Evolutionary conservation across 2,113 vertebrate species (phyloP), one percentile per base, ranked within the genome.

Genomic region (Abramis brama): DNA sequence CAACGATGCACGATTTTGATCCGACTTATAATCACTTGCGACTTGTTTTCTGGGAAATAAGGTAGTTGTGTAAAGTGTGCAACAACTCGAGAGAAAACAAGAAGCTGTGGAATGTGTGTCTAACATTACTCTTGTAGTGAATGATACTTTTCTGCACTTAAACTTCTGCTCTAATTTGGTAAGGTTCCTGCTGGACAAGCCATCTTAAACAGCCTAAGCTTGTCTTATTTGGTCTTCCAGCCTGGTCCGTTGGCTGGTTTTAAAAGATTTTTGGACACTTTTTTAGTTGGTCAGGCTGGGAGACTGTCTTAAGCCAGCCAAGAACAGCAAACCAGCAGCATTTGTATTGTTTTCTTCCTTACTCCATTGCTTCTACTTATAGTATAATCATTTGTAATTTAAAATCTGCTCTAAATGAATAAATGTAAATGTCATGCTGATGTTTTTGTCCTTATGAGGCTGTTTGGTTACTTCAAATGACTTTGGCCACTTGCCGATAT

Each of bases 391-490:
- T 25, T 43, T n/a, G 57, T 43, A 79, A 79, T 23, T 43, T 79
- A n/a, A 62, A 62, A 39, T 43, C 23, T 79, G 33, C 33, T 75
- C 23, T 25, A 27, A 75, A 75, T 47, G 6, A 27, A 50, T 75
- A 27, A 27, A 75, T 75, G n/a, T 78, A 57, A 79, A 79, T 79
- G 6, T 15, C 55, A 47, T 74, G 23, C 47, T 27, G 12, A 77
- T 33, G 74, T 77, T 77, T 74, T 12, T 57, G 1, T 59, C 52
- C 55, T 57, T 23, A 57, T 57, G 19, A 57, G 50, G 9, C 25
- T 52, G 62, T 82, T 82, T 23, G 60, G 25, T 82, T 70, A 30
- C 45, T 70, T 70, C 10, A 82, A 70, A 66, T 82, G 80, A 82
- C 80, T 70, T 81, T 81, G 79, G 79, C 60, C 79, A 66, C 25